Evolutionary conservation across 2,888 invertebrate genomes (phyloP), one percentile per base, ranked within the genome.

Genomic region (Pristionchus exspectatus): DNA sequence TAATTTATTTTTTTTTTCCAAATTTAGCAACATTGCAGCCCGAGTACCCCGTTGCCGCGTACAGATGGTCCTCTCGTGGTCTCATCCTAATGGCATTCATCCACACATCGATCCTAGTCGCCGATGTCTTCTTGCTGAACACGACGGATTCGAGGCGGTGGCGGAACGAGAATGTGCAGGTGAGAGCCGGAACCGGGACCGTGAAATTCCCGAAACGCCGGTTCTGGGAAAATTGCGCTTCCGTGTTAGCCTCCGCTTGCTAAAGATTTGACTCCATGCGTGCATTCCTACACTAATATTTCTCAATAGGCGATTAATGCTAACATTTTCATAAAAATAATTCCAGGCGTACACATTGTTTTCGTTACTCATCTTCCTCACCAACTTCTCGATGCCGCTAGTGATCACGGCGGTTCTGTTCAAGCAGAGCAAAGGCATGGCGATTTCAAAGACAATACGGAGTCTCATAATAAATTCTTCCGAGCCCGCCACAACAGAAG

Each of bases 151-250:
- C 81, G 81, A 50, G 81, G 10, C 24, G 81, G 27, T 81, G 81
- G 81, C 50, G 81, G 81, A 81, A 81, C 50, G 81, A 81, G 81
- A 50, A 81, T 81, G 81, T 81, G 4, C 81, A 81, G 81, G 81
- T 81, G n/a, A 77, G 66, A 24, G n/a, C 38, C 38, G 38, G 38
- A 38, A 38, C 38, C 5, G 38, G 38, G 5, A 5, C 38, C 38
- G 38, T 2, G 3, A 38, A 3, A 3, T 5, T 38, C 38, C 38
- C 2, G 38, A 38, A 38, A 2, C 38, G 38, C 38, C 38, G 38
- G 38, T 5, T 38, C 38, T 5, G 38, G 38, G 38, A 5, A 38
- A 3, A 38, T 3, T 38, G n/a, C n/a, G n/a, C n/a, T n/a, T n/a
- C n/a, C n/a, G n/a, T n/a, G n/a, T n/a, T n/a, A n/a, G n/a, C n/a